Base-by-base conservation (phyloP, 2,113 vertebrate species). In the Laticauda laticaudata region DNA sequence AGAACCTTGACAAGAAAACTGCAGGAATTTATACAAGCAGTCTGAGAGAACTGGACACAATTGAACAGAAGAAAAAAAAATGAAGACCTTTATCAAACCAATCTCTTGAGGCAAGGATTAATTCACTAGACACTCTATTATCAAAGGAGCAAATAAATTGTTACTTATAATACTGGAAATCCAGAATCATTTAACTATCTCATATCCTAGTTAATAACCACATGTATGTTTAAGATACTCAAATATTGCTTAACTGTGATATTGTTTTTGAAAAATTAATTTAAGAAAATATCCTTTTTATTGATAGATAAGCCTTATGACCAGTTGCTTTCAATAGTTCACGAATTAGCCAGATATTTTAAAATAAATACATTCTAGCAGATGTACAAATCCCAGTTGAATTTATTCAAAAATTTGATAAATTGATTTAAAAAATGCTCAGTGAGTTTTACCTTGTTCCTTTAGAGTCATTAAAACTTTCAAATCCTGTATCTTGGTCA, bases 281-380 rank as follows among this genome's bases (percentile, higher is more conserved):
- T 91, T 85, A 54, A 29, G 39, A 39, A 92, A 48, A 26, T 23
- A 48, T 91, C 2, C 51, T 94, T 56, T 86, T 86, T 92, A 39
- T 94, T 94, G 90, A 91, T 87, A 2, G 10, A 6, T 26, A 88
- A 56, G 11, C 88, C 90, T 92, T 91, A 90, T 26, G 0, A 23
- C 45, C 94, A 5, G 26, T 91, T 93, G 55, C 0, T 94, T n/a
- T 91, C 54, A 89, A 91, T 39, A 81, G 92, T 92, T 93, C 18
- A 90, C 90, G 93, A 92, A 29, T 90, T 57, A 24, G 12, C 64
- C 64, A 18, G 0, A 51, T 92, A 1, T 51, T 9, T n/a, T 92
- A 75, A 34, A 69, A n/a, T n/a, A 85, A 69, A 29, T 21, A 1
- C n/a, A 20, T 90, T 48, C 0, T 86, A 93, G 93, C 92, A 92